Evolutionary conservation across 2,113 vertebrate species (phyloP), one percentile per base, ranked within the genome.

Genomic region (Gorsachius goisagi): DNA sequence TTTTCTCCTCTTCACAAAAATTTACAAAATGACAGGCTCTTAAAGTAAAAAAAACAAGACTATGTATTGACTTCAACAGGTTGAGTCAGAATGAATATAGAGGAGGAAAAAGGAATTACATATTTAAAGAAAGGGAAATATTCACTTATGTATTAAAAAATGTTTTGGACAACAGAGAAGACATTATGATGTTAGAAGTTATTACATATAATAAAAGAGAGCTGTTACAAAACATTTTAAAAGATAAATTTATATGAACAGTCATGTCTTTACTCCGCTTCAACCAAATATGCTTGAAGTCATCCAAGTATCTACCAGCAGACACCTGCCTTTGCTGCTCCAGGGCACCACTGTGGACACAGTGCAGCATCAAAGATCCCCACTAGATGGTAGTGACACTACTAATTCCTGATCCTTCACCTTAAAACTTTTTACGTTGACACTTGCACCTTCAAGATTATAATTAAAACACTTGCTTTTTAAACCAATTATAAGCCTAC

Each of bases 371-470:
- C 39, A 62, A n/a, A 71, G 44, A 20, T 74, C n/a, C 28, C 87
- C 93, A 89, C 84, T 92, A 95, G 80, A 74, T 94, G 93, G 91
- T 92, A 94, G 80, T 89, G 84, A 41, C 72, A 81, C 8, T 50
- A 81, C 41, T 78, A 91, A 87, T 41, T 91, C 59, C 27, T 62
- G 41, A 62, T 81, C 19, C 19, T 89, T 80, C 76, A 39, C 52
- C 30, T 62, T 52, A 50, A 75, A 56, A 20, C 11, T 9, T 23
- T 11, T 58, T 62, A 71, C 0, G 0, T 56, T 50, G 21, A 30
- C 11, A 30, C 15, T 39, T 80, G 20, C 17, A 39, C 22, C 19
- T 64, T 92, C 68, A 76, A 79, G 35, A 27, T 44, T 77, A 35
- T 69, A 35, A 86, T 45, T 66, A 72, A 92, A 73, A 11, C 3